phyloP scores from a whole-genome alignment of 2,888 invertebrate species.

The Willowsia nigromaculata region DNA sequence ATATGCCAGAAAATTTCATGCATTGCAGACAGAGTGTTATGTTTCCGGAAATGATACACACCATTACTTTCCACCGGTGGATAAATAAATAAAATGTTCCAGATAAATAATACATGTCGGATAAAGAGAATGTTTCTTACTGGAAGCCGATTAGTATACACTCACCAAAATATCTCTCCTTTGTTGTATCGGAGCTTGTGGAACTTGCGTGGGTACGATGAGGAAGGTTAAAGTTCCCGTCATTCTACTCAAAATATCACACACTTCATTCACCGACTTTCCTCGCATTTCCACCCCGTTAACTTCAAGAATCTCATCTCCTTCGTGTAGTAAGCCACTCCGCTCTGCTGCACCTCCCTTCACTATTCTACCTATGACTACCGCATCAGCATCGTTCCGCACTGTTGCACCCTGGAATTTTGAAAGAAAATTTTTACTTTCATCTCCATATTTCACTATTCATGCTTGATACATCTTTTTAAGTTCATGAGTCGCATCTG shows the following conservation, averaged over 20 bases:
- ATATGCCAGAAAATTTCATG: neutral
- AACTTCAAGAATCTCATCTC: conserved; percentile 97
- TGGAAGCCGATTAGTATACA: conserved; percentile 15
- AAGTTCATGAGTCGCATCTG: conserved; percentile 29
- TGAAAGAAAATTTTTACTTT: conserved; percentile 51
- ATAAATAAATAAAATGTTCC: conserved; percentile 5
- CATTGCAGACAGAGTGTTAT: conserved; percentile 12
- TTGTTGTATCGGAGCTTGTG: conserved; percentile 80
- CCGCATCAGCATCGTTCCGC: conserved; percentile 90
- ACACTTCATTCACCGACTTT: conserved; percentile 98
- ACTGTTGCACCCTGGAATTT: conserved; percentile 73
- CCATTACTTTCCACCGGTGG: conserved; percentile 19
- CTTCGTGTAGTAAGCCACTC: conserved; percentile 95
- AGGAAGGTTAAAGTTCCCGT: conserved; percentile 94
- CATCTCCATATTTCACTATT: conserved; percentile 9
- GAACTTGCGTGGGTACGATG: conserved; percentile 88
- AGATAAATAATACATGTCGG: conserved; percentile 53
- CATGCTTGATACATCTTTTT: neutral
- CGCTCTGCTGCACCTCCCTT: conserved; percentile 98
- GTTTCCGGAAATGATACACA: conserved; percentile 54
- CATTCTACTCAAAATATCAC: conserved; percentile 95
- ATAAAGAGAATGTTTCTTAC: neutral
- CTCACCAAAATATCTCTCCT: conserved; percentile 79
- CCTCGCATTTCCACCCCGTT: conserved; percentile 97
- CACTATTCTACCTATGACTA: conserved; percentile 97